These are phyloP conservation scores for Pseudotriccus pelzelni DNA, from an alignment of 2,797 vertebrate species.

Conservation along the genomic window DNA sequence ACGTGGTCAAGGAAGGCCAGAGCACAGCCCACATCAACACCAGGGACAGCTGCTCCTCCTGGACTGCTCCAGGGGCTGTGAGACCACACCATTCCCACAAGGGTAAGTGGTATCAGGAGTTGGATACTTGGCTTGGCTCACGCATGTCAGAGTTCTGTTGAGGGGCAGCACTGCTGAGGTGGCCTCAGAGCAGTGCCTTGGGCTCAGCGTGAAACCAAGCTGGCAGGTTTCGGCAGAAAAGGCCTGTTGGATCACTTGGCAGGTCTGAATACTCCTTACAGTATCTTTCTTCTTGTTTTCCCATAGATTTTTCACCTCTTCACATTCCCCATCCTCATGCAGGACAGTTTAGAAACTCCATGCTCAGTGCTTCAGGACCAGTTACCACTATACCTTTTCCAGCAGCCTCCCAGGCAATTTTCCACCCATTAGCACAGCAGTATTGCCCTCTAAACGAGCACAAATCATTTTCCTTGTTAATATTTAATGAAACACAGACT, in stretches of 20 bases:
- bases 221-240: neutral
- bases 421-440: slow-evolving; percentile 1
- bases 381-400: neutral
- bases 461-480: neutral
- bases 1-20: neutral
- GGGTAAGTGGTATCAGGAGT: neutral
- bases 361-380: too few species aligned
- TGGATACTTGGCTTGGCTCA: neutral
- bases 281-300: neutral
- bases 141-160: fast-evolving
- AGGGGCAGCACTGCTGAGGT: neutral
- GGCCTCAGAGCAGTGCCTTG: neutral
- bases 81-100: fast-evolving
- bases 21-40: neutral
- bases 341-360: neutral
- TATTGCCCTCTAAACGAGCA: neutral
- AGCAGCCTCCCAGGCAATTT: neutral
- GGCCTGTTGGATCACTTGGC: neutral
- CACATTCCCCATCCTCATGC: neutral
- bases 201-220: neutral
- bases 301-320: neutral
- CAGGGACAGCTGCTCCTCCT: neutral
- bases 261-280: fast-evolving
- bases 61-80: neutral
- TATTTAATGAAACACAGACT: slow-evolving; percentile 24